Evolutionary conservation across 2,888 invertebrate genomes (phyloP), one percentile per base, ranked within the genome.

Genomic region (Ptychoptera contaminata): DNA sequence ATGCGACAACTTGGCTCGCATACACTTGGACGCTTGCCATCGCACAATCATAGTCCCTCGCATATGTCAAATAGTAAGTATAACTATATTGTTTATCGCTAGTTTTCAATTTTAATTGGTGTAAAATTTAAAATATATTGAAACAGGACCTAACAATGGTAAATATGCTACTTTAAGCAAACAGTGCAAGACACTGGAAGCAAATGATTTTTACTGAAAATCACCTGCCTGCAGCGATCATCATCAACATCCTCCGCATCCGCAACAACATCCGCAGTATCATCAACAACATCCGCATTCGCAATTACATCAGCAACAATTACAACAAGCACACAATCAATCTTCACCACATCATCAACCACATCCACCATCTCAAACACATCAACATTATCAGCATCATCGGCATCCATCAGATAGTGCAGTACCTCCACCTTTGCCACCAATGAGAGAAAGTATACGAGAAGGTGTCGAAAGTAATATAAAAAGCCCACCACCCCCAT

Each of bases 161-260:
- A 88, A 90, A 79, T 90, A 88, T 80, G 87, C 88, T 70, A 90
- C 88, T 71, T 74, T 90, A 72, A 88, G 86, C 80, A 88, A 88
- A 73, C 87, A 90, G 74, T 91, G 90, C 81, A 90, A 90, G 75
- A 90, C 90, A 60, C 74, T 90, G 54, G 90, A 90, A 73, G 83
- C 87, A 61, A 85, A 81, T 63, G 88, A 90, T 73, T 90, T 88
- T 75, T 91, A 90, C 85, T 90, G 86, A 87, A 84, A 82, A 72
- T 79, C 77, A 72, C 70, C 63, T 63, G 67, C 61, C 63, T 65
- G 63, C 59, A 63, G 65, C 61, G 65, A 65, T 55, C 58, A 60
- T 52, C 49, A 51, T 44, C 34, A 38, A 55, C 58, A 61, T 51
- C 49, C 52, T 32, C 34, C 37, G 39, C 48, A 41, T 23, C 35